Evolutionary conservation across 2,797 vertebrate species (phyloP).

Genomic region (Lithobates pipiens): DNA sequence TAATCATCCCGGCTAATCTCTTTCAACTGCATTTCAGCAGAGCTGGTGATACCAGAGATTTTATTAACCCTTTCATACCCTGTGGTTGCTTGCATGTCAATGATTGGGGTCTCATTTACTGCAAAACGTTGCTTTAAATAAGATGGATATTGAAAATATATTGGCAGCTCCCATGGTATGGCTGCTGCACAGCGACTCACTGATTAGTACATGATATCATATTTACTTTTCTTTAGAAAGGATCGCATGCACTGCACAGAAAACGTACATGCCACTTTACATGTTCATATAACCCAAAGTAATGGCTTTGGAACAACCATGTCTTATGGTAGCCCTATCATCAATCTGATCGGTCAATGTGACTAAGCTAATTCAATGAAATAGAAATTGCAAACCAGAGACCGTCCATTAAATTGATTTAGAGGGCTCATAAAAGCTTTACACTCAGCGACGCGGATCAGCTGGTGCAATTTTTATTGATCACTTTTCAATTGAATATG

Average conservation of each 20-base stretch:
- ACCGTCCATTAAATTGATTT: too few relatives aligned
- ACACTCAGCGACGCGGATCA: too few relatives aligned
- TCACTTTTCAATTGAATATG: not conserved
- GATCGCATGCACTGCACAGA: not conserved
- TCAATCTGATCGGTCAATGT: too few relatives aligned
- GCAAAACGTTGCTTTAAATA: not conserved
- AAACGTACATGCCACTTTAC: too few relatives aligned
- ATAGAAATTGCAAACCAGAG: too few relatives aligned
- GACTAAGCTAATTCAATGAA: too few relatives aligned
- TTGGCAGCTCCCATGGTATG: not conserved
- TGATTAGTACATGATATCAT: not conserved
- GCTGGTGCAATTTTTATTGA: not conserved
- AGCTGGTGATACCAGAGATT: not conserved
- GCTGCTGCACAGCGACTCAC: too few relatives aligned
- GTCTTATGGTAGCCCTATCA: too few relatives aligned
- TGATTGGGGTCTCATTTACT: not conserved
- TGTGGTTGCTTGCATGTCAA: not conserved
- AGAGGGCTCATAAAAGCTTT: too few relatives aligned
- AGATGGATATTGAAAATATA: not conserved
- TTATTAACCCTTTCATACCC: not conserved
- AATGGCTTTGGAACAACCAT: too few relatives aligned
- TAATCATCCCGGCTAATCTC: not conserved
- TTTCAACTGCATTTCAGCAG: not conserved
- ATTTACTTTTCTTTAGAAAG: not conserved
- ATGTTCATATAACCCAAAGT: too few relatives aligned